Evolutionary conservation across 2,888 invertebrate genomes (phyloP), one percentile per base, ranked within the genome.

Genomic region (Dolichomitus sp.): DNA sequence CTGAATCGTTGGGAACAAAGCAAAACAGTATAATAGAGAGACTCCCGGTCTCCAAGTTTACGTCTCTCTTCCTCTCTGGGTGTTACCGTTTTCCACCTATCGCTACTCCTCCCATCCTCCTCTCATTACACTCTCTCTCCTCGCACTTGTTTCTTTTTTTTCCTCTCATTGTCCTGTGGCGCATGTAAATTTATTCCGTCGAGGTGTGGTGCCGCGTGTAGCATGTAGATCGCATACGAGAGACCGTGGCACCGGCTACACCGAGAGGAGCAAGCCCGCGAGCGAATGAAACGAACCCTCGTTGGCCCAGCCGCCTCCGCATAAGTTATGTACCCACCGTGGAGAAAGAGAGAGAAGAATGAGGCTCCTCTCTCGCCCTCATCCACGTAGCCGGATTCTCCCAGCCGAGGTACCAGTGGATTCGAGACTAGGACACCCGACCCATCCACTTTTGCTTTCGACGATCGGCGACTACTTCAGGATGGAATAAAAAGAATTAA

Each of bases 161-260:
- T 83, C 65, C 66, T 65, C 85, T 86, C 86, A 87, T 86, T 86
- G 86, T 84, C 75, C 80, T 84, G 84, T 80, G 88, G 87, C 81
- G 86, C 88, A 92, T 92, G 91, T 90, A 92, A 91, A 92, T 92
- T 91, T 92, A 92, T 92, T 91, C 91, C 86, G 85, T 83, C 84
- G 89, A 91, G 91, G 91, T 89, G 91, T 90, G 91, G 89, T 90
- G 87, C 87, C 84, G 87, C 87, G 81, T 87, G 88, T 89, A 85
- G 73, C 84, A 83, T 84, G 87, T 88, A 89, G 85, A 89, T 90
- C 88, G 85, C 83, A 68, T 76, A 76, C 79, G 81, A 72, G 81
- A 81, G 78, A 52, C 80, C 76, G 68, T 30, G 68, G 48, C 70
- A 68, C 77, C 83, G 83, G 79, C 83, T 80, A 73, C 80, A 69